A percentile compares a stretch with the other conserved stretches of the same genome.
Conservation (phyloP, 2,888 invertebrate genomes). For the Trissoscelio sp. region DNA sequence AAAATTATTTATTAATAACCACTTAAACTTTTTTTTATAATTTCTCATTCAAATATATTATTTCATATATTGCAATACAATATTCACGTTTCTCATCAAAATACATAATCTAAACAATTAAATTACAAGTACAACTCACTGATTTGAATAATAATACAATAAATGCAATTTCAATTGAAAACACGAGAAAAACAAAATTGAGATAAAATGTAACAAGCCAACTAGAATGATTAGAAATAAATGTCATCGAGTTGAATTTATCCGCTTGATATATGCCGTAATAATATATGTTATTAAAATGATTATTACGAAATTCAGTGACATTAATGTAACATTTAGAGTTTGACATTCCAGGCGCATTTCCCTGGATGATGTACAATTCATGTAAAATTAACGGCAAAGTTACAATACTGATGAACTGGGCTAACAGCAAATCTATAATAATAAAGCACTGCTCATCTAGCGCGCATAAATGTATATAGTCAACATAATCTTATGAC, state of each 20-base stretch:
- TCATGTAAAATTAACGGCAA: slow-evolving; percentile 59
- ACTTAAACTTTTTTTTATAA: too few relatives aligned
- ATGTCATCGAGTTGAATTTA: slow-evolving; percentile 16
- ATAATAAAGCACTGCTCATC: slow-evolving; percentile 47
- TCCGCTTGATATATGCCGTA: not conserved
- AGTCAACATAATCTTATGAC: slow-evolving; percentile 50
- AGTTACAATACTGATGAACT: slow-evolving; percentile 54
- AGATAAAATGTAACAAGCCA: too few relatives aligned
- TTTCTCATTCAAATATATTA: too few relatives aligned
- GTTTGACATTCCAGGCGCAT: slow-evolving; percentile 45
- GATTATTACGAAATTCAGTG: slow-evolving; percentile 36
- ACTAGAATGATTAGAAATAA: not conserved
- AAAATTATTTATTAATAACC: too few relatives aligned
- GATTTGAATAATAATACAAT: too few relatives aligned
- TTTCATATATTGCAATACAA: too few relatives aligned
- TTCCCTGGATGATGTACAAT: slow-evolving; percentile 39
- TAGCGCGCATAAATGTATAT: slow-evolving; percentile 34
- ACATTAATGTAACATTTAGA: slow-evolving; percentile 49
- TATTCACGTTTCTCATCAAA: too few relatives aligned
- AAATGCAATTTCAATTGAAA: too few relatives aligned
- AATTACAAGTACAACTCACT: too few relatives aligned
- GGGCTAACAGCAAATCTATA: slow-evolving; percentile 60
- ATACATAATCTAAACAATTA: too few relatives aligned
- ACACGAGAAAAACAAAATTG: too few relatives aligned
- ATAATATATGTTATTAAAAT: slow-evolving; percentile 16